Evolutionary conservation across 2,888 invertebrate species (phyloP), one percentile per base, ranked within the genome.

Genomic region (Drosophila meridiana): DNA sequence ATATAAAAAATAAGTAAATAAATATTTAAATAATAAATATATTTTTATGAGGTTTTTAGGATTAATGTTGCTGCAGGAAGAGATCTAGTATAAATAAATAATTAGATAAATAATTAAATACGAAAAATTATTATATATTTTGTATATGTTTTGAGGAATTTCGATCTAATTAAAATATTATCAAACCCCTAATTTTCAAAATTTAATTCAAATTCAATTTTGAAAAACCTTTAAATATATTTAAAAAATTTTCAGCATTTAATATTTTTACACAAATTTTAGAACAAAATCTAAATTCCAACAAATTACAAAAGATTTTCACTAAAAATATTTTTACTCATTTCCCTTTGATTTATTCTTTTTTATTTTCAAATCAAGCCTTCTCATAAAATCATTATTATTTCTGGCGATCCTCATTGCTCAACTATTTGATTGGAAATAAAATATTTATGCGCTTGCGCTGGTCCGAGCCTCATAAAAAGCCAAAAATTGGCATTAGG

Each of bases 401-500:
- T 20, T 20, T 11, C 11, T 28, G 14, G n/a, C 40, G 14, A 20
- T 40, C n/a, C 6, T 52, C 43, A 32, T 65, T 53, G 34, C 34
- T 32, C 45, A 67, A 67, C 30, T 47, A 13, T 38, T 69, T 52
- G 56, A 71, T 52, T 43, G 50, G 30, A 52, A 47, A 42, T 40
- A 32, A 47, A 47, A 56, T 32, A 53, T 66, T 56, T 57, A 28
- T 57, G 57, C 32, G 42, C 50, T 32, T 36, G 40, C 36, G 56
- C 52, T 55, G n/a, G 52, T 56, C 61, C 52, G 55, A 63, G 53
- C 58, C 47, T 73, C 75, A 84, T 73, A 78, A 83, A 83, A 81
- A 86, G 81, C 74, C 83, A 86, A 80, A 80, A 71, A 71, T 78
- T 88, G 84, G 56, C 84, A 84, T 84, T 88, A 84, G 71, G 67